phyloP scores from a whole-genome alignment of 2,113 vertebrate species.

The Zosterops hypoxanthus region DNA sequence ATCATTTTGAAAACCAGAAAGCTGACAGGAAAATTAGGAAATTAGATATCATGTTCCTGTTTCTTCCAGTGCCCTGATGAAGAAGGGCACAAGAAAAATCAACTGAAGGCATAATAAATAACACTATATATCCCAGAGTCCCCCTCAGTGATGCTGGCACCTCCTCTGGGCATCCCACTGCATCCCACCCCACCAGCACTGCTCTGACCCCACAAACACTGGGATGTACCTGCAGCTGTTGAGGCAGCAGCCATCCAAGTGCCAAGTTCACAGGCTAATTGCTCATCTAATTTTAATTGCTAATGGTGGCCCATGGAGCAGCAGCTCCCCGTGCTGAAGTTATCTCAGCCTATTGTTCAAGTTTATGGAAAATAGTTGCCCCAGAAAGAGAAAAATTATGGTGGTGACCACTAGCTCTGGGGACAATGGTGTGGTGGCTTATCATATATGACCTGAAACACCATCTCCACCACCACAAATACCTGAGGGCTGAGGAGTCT shows the following conservation, averaged over 20 bases:
- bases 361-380: background rate
- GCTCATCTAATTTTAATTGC: slow-evolving; percentile 23
- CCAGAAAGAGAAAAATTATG: background rate
- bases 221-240: background rate
- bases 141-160: background rate
- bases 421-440: background rate
- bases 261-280: slow-evolving; percentile 20
- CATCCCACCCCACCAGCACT: accelerated
- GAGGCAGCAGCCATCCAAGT: background rate
- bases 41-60: slow-evolving; percentile 37
- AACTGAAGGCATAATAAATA: slow-evolving; percentile 1
- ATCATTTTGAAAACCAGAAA: slow-evolving; percentile 61
- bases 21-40: slow-evolving; percentile 63
- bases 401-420: background rate
- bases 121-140: accelerated
- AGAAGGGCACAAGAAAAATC: background rate
- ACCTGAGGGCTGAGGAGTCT: background rate
- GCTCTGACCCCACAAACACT: accelerated
- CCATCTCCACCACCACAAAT: background rate
- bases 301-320: background rate
- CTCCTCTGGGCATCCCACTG: background rate
- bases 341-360: background rate
- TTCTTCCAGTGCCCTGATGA: background rate
- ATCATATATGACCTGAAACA: background rate
- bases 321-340: background rate